phyloP scores from a whole-genome alignment of 2,113 vertebrate genomes.

The Macrotus californicus region DNA sequence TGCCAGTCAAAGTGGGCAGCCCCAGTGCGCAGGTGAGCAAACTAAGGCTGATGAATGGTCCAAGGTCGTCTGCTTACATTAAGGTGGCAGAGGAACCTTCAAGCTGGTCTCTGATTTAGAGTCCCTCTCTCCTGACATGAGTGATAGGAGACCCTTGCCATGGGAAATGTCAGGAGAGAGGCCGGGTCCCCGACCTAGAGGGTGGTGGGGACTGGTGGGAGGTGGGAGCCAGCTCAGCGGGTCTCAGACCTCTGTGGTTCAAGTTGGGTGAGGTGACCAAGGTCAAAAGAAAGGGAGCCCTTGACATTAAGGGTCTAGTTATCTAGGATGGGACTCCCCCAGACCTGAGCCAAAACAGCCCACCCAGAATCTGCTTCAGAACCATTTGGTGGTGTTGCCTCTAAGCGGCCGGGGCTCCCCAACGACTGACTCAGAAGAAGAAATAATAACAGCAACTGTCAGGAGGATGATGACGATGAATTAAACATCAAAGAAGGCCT shows the following conservation, averaged over 20 bases:
- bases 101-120: background rate
- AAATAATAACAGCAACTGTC: too few relatives aligned
- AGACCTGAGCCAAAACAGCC: background rate
- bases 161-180: background rate
- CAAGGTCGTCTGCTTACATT: background rate
- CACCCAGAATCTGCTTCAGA: background rate
- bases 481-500: too few relatives aligned
- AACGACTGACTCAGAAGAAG: too few relatives aligned
- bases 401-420: background rate
- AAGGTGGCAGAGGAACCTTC: background rate
- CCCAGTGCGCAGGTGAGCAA: background rate
- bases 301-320: background rate
- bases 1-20: background rate
- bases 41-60: background rate
- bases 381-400: background rate
- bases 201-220: background rate
- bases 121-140: background rate
- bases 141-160: background rate
- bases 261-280: background rate
- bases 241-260: background rate
- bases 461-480: too few relatives aligned
- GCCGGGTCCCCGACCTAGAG: background rate
- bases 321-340: background rate
- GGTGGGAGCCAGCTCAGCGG: accelerated
- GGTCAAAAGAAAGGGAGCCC: background rate